Base-by-base conservation (phyloP, 1,140 invertebrate species). In the Drosophila santomea region DNA sequence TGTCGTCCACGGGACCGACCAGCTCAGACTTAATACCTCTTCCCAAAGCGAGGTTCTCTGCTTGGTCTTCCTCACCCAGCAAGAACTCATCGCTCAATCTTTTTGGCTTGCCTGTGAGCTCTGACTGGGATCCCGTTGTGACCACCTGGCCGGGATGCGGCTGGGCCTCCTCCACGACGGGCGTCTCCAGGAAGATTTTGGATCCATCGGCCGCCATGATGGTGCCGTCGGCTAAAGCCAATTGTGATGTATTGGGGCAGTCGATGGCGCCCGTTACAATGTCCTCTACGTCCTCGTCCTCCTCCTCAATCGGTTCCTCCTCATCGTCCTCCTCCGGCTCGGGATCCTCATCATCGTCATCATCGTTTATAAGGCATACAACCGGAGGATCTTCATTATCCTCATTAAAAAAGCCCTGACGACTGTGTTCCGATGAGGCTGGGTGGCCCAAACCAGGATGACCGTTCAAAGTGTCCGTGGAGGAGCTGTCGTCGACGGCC, bases 51-150 rank as follows among this genome's bases (percentile, higher is more conserved):
- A 62, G 48, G 5, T 54, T 47, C 17, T 76, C 62, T 14, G 50
- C 4, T 15, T 74, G 76, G 3, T 68, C 64, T 8, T 79, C 67
- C 23, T 81, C 80, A 1, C n/a, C 66, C 48, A 80, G 54, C 51
- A 83, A 68, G 50, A 92, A 92, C 55, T 92, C 91, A 63, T 92
- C 91, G 58, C 91, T 92, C 11, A 92, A 73, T 12, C 91, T 84
- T 56, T 92, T 92, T 11, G 91, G 91, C 44, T 91, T 92, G 8
- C 75, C 81, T 12, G 75, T 57, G 11, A 79, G 59, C 74, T 80
- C 45, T 15, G 52, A 39, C 61, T 76, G 66, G 3, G 69, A 43
- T 14, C 62, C 58, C n/a, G 36, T 45, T 14, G 47, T 47, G 0
- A 39, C 23, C 20, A 32, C 35, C 23, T 68, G 64, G 14, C 36